These are phyloP conservation scores for Zaprionus ornatus DNA, from an alignment of 1,140 invertebrate genomes.

Conservation along the genomic window DNA sequence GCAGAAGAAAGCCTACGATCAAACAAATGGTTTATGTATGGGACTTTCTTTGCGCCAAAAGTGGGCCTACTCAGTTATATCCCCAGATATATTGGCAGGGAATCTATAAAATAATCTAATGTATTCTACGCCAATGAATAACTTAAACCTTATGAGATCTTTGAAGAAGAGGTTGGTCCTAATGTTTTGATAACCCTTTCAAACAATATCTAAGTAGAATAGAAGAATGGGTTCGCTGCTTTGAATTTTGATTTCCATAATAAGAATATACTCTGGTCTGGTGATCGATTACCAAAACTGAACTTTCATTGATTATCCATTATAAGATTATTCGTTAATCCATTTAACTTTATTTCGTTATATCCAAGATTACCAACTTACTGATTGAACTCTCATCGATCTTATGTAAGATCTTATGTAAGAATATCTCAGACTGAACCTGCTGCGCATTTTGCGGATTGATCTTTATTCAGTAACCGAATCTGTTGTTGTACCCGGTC, in stretches of 20 bases:
- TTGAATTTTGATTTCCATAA: no score
- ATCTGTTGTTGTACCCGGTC: not conserved
- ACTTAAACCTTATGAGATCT: not conserved
- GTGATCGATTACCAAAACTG: no score
- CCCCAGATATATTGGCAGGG: not conserved
- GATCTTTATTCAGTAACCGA: not conserved
- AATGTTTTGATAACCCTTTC: no score
- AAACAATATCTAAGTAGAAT: no score
- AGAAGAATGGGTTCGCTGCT: no score
- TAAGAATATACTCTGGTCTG: no score
- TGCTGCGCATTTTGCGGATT: not conserved
- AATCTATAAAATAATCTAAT: not conserved
- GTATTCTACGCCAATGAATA: not conserved
- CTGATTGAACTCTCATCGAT: not conserved
- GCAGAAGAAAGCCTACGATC: slow-evolving; percentile 51
- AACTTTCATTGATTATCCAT: no score
- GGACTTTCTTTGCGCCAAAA: slow-evolving; percentile 62
- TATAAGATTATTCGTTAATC: no score
- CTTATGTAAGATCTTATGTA: not conserved
- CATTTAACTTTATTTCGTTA: no score
- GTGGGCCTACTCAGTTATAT: slow-evolving; percentile 46
- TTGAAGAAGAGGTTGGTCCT: not conserved
- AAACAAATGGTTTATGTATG: slow-evolving; percentile 74
- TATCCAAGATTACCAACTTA: no score
- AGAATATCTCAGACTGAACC: not conserved